Evolutionary conservation across 2,888 invertebrate species (phyloP), one percentile per base, ranked within the genome.

Genomic region (Anaspis maculata): DNA sequence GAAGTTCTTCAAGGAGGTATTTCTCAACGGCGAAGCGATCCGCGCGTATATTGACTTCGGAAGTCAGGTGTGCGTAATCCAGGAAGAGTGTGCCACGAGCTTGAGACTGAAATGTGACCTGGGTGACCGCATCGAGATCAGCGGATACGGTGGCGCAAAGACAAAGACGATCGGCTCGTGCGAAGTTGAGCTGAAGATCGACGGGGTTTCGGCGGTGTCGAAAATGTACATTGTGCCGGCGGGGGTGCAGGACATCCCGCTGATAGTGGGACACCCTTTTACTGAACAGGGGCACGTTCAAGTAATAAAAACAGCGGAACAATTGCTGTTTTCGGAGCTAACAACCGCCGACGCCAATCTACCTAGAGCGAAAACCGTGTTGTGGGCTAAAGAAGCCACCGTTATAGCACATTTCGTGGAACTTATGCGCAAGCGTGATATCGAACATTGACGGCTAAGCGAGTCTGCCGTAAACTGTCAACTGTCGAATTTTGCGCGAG

Each of bases 251-350:
- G 10, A 24, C 9, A 34, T 37, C 19, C 22, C 30, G 2, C 2
- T 33, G 9, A 28, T 33, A 7, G 22, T 36, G 1, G 36, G 36
- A 13, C 31, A 36, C 3, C 21, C 36, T 2, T 36, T 16, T 13
- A 31, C 32, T 2, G 32, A 36, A 9, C 31, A 36, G 13, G 13
- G n/a, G 2, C 31, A 36, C 22, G 13, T 36, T 1, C 21, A 16
- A 3, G 7, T 27, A 3, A 23, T 32, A 13, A 36, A 32, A 10
- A 36, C 26, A 9, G 10, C 32, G 11, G 2, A 12, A 9, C 15
- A 32, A 13, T 15, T 36, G 13, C 9, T 28, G 5, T 32, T 32
- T 27, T 11, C 32, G 15, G 36, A 27, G 2, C 27, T 31, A 7
- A 35, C 26, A 2, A 4, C 19, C 9, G 27, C 23, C 1, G n/a